Base-by-base conservation (phyloP, 2,113 vertebrate genomes). In the Anguilla rostrata region DNA sequence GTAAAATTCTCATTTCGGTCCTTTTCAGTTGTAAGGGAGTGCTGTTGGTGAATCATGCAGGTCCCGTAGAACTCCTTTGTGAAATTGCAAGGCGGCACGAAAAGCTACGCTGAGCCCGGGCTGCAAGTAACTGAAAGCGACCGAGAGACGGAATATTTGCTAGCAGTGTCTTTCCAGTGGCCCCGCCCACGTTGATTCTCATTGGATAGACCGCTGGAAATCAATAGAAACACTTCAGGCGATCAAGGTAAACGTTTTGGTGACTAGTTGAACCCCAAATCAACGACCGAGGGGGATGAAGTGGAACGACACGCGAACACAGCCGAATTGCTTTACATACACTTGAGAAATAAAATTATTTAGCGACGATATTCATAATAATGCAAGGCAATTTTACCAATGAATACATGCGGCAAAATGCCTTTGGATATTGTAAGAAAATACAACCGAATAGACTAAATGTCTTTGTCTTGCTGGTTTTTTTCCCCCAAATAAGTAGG, bases 81-180 rank as follows among this genome's bases (percentile, higher is more conserved):
- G 34, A 89, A 89, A 87, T 11, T 81, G 84, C 84, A 89, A 85
- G 81, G 89, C 66, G 53, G 89, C 87, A 89, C 46, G n/a, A 78
- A 86, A 83, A 91, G 46, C 88, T 91, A 91, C 91, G 16, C 40
- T 83, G 83, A 90, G 87, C 88, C 95, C 89, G 90, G 87, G 90
- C 88, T 91, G 89, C 91, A 92, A 96, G 92, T 95, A 94, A 93
- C 93, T 92, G 93, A 89, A 63, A 92, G 87, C 83, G 87, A 90
- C 78, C 43, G 88, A 80, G 90, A 92, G 90, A 87, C 89, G 83
- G 90, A 91, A 92, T 94, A 94, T 94, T 92, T 93, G 94, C 86
- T 87, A 85, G 92, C 91, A 90, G 89, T 88, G 81, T 82, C 87
- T 90, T 66, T 60, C 78, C 39, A 3, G 22, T 39, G 89, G 84